Evolutionary conservation across 2,888 invertebrate genomes (phyloP).

Genomic region (Ichneumoninae sp.): DNA sequence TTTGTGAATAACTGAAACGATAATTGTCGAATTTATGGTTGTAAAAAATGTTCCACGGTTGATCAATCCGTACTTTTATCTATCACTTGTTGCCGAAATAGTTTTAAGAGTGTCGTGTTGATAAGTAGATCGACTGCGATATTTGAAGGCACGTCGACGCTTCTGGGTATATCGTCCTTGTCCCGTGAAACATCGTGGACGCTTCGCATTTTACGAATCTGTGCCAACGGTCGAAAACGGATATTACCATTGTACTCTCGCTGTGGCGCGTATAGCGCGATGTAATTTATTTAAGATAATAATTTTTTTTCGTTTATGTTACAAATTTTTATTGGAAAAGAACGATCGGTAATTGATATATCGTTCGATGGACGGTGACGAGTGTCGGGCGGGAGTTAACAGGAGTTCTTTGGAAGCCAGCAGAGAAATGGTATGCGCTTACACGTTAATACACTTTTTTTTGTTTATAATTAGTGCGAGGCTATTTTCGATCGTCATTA

Average conservation of each 20-base stretch:
- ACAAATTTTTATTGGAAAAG: constrained; percentile 34
- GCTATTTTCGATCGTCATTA: constrained; percentile 65
- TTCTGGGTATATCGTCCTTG: constrained; percentile 3
- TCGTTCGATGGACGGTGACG: constrained; percentile 77
- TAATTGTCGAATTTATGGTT: no score
- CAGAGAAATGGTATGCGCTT: constrained; percentile 76
- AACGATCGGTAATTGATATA: constrained; percentile 34
- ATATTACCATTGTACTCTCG: constrained; percentile 9
- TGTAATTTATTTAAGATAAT: constrained; percentile 45
- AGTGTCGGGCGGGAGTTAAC: constrained; percentile 70
- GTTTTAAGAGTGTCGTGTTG: constrained; percentile 19
- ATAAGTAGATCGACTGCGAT: constrained; percentile 27
- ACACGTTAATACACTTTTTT: constrained; percentile 54
- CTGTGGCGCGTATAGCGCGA: constrained; percentile 7
- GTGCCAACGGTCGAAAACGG: constrained; percentile 61
- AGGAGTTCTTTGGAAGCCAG: constrained; percentile 77
- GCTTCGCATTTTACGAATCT: constrained; percentile 63
- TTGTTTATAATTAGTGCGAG: constrained; percentile 68
- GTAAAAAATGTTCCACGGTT: background rate
- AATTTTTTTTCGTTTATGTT: constrained; percentile 33
- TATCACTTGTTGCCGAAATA: background rate
- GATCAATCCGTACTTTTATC: background rate
- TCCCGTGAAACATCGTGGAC: constrained; percentile 50
- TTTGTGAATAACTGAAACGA: background rate
- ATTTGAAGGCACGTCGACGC: background rate